Percentiles rank a stretch among this genome's conserved stretches.
Evolutionary conservation across 2,888 invertebrate species (phyloP).

Genomic region (Xanthorhoe designata): DNA sequence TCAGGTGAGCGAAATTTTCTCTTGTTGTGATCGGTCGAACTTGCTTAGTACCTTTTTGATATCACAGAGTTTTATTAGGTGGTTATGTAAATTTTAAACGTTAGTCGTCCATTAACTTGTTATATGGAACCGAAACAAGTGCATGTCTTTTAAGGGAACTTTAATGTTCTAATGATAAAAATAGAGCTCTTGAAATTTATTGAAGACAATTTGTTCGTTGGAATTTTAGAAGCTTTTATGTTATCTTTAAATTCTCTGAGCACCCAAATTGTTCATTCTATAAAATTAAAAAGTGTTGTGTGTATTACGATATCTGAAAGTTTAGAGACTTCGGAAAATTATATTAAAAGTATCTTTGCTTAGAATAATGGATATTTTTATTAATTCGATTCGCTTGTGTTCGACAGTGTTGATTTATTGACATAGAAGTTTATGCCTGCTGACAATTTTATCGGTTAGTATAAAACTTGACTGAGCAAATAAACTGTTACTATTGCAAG

Average conservation of each 20-base stretch:
- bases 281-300: background rate
- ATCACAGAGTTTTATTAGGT: background rate
- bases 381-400: background rate
- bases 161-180: constrained; percentile 45
- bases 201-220: constrained; percentile 27
- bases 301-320: background rate
- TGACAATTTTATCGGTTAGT: background rate
- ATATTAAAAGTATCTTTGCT: background rate
- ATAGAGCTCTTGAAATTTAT: constrained; percentile 44
- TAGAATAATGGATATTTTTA: background rate
- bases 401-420: background rate
- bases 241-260: constrained; percentile 25
- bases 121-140: constrained; percentile 45
- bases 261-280: constrained; percentile 10
- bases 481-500: background rate
- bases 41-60: constrained; percentile 1
- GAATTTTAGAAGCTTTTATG: constrained; percentile 26
- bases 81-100: constrained; percentile 45
- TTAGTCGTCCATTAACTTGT: constrained; percentile 37
- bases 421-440: too few relatives aligned
- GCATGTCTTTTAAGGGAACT: constrained; percentile 38
- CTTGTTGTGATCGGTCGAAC: constrained; percentile 8
- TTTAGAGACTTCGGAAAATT: background rate
- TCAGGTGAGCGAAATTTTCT: constrained; percentile 35
- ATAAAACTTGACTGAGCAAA: background rate